Base-by-base conservation (phyloP, 2,888 invertebrate genomes). In the Brachyptera putata region DNA sequence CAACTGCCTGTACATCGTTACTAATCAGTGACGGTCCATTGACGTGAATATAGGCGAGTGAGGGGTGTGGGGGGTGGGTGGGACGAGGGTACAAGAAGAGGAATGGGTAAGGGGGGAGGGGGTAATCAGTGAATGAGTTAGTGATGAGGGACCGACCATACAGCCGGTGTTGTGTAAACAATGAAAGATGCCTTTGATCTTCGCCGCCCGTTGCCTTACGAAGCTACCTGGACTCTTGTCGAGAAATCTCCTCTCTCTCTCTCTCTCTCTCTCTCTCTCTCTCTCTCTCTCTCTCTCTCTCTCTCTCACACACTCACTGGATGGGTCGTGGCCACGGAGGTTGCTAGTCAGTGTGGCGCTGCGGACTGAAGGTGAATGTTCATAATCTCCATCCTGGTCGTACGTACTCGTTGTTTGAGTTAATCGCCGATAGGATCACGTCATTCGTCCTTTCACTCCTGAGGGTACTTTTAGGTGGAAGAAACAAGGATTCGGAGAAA, bases 71-170 rank as follows among this genome's bases (percentile, higher is more conserved):
- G 30, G 50, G 25, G 50, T 14, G 50, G 14, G 5, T 11, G 25
- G 14, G 50, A 25, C 14, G 48, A 21, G 53, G 53, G 53, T 2
- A 37, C 18, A 1, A 21, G 53, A 5, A 13, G 36, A 37, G 2
- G 53, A 18, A 16, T 26, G 25, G 50, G 21, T 26, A 14, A 3
- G 16, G 25, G 14, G 50, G 14, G 53, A 36, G 53, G 53, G 22
- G 53, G 34, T 53, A 53, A 53, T 53, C 53, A 36, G 53, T 53
- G 53, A 53, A 53, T 53, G 53, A 53, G 53, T 53, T 53, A 53
- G 53, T 53, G 53, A 53, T 36, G 53, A 13, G 21, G 48, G 48
- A 16, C 24, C 25, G 22, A 13, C 24, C 49, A 26, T 25, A 25
- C 49, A 26, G 53, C 36, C 53, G 34, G 36, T 53, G 53, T 53